A percentile compares a stretch with the other conserved stretches of the same genome.
phyloP scores from a whole-genome alignment of 2,888 invertebrate species.

The Lepetodrilus schrolli region DNA sequence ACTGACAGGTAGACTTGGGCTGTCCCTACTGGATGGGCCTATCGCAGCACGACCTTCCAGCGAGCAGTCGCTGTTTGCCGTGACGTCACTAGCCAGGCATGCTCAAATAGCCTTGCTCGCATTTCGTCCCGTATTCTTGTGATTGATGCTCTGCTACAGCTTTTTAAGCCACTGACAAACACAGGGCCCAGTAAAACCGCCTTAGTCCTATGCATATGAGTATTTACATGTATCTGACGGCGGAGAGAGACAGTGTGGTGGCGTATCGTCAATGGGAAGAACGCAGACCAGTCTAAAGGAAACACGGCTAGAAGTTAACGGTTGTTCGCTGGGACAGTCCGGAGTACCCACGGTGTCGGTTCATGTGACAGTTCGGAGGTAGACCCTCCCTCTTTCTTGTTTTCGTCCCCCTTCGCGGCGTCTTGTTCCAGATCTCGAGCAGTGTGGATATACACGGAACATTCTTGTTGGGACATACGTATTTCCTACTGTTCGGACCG shows the following conservation, averaged over 20 bases:
- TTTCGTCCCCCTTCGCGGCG: neutral
- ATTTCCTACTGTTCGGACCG: neutral
- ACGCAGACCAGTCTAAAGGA: neutral
- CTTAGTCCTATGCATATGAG: slow-evolving; percentile 24
- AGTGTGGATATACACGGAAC: no score
- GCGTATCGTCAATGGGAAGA: slow-evolving; percentile 17
- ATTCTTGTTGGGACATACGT: no score
- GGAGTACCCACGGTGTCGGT: slow-evolving; percentile 10
- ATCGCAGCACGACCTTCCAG: slow-evolving; percentile 29
- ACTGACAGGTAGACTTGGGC: neutral
- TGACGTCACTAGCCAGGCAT: slow-evolving; percentile 39
- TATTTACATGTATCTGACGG: slow-evolving; percentile 27
- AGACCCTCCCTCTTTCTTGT: neutral
- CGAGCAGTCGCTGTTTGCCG: slow-evolving; percentile 17
- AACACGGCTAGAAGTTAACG: neutral
- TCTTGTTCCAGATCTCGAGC: neutral
- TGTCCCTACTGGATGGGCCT: slow-evolving; percentile 21
- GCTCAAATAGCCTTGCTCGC: slow-evolving; percentile 37
- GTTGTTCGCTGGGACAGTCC: neutral
- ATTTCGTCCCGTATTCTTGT: slow-evolving; percentile 34
- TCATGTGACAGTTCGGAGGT: neutral
- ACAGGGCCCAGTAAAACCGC: slow-evolving; percentile 21
- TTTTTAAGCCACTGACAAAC: slow-evolving; percentile 48
- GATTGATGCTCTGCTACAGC: slow-evolving; percentile 50
- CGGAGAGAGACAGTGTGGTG: neutral